A percentile compares a stretch with the other conserved stretches of the same genome.
These are phyloP conservation scores for Potamilus streckersoni DNA, from an alignment of 1,140 invertebrate species.

Conservation along the genomic window DNA sequence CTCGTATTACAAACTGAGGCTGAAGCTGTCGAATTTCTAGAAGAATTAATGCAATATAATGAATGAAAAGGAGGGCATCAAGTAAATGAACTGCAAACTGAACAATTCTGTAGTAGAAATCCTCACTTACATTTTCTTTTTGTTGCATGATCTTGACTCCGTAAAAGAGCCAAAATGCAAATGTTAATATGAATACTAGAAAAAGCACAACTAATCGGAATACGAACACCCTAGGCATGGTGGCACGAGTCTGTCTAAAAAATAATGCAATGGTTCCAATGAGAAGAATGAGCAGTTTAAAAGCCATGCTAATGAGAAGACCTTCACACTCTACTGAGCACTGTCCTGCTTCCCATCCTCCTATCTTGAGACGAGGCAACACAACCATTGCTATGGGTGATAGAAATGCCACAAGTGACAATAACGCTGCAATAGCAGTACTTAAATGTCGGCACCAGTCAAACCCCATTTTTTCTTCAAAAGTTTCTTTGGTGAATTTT, in stretches of 20 bases:
- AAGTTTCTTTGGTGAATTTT: slow-evolving; percentile 61
- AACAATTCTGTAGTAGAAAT: slow-evolving; percentile 76
- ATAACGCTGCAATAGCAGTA: slow-evolving; percentile 79
- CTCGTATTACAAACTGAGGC: slow-evolving; percentile 89
- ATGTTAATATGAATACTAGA: slow-evolving; percentile 91
- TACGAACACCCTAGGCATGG: slow-evolving; percentile 93
- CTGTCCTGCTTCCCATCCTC: slow-evolving; percentile 71
- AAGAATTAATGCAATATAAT: slow-evolving; percentile 92
- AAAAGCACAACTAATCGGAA: slow-evolving; percentile 89
- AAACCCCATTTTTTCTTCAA: slow-evolving; percentile 67
- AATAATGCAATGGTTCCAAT: slow-evolving; percentile 91
- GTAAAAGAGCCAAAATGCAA: slow-evolving; percentile 98
- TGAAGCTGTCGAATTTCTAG: slow-evolving; percentile 92
- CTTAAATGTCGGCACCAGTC: slow-evolving; percentile 70
- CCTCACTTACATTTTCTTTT: slow-evolving; percentile 28
- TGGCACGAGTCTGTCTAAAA: slow-evolving; percentile 73
- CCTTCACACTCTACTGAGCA: slow-evolving; percentile 92
- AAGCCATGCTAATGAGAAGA: slow-evolving; percentile 88
- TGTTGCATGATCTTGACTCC: slow-evolving; percentile 78
- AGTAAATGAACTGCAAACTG: slow-evolving; percentile 90
- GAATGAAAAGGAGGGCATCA: slow-evolving; percentile 94
- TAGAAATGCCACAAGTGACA: slow-evolving; percentile 86
- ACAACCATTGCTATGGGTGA: slow-evolving; percentile 95
- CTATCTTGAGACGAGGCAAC: slow-evolving; percentile 75
- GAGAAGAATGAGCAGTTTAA: slow-evolving; percentile 90